Conservation (phyloP, 2,888 invertebrate species). For the Brachypalpus laphriformis region DNA sequence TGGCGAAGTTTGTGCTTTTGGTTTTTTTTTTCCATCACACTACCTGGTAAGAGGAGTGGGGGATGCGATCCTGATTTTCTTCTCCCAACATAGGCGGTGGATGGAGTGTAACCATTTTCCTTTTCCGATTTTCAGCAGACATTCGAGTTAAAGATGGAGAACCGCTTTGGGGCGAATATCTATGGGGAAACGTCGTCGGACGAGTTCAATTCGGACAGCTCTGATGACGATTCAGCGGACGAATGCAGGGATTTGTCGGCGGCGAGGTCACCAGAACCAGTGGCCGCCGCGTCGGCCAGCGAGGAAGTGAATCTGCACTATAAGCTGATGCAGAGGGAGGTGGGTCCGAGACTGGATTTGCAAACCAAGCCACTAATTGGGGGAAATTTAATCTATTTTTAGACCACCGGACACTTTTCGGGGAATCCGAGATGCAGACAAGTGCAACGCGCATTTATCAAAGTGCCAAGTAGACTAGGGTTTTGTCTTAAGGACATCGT, state of each 20-base stretch:
- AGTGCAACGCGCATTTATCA: conserved; percentile 83
- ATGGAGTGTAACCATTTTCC: conserved; percentile 14
- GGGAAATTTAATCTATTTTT: conserved; percentile 72
- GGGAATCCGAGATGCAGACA: conserved; percentile 83
- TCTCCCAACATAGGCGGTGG: neutral
- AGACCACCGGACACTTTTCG: conserved; percentile 85
- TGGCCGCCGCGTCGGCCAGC: neutral
- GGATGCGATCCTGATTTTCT: conserved; percentile 61
- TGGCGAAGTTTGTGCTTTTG: conserved; percentile 5
- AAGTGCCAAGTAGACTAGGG: conserved; percentile 85
- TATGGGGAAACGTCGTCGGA: conserved; percentile 76
- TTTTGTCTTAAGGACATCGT: conserved; percentile 87
- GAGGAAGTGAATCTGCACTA: conserved; percentile 77
- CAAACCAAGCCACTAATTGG: neutral
- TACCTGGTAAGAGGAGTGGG: conserved; percentile 29
- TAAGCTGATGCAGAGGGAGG: conserved; percentile 79
- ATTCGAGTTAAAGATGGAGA: conserved; percentile 70
- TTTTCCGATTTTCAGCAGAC: conserved; percentile 25
- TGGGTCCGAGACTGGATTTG: conserved; percentile 52
- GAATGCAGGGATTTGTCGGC: conserved; percentile 61
- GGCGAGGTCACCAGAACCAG: conserved; percentile 25
- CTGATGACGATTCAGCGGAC: conserved; percentile 77
- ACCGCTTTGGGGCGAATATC: conserved; percentile 69
- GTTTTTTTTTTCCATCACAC: neutral
- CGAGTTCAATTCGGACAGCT: conserved; percentile 78